A percentile compares a stretch with the other conserved stretches of the same genome.
These are phyloP conservation scores for Rhinoderma darwinii DNA, from an alignment of 2,113 vertebrate species.

Conservation along the genomic window DNA sequence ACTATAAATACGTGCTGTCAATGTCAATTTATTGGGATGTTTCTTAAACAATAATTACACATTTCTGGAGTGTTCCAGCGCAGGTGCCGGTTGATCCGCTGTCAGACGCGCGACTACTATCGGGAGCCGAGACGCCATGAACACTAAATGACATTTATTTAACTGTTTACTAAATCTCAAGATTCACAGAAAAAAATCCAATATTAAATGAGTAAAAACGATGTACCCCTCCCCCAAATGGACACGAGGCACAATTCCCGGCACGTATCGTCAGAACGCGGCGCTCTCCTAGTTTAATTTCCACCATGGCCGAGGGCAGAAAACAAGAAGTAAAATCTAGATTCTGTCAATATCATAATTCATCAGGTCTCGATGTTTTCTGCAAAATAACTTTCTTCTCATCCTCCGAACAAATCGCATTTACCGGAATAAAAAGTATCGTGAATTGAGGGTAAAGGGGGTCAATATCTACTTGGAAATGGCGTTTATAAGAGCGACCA, in stretches of 20 bases:
- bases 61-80: not conserved
- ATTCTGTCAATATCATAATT: slow-evolving; percentile 41
- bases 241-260: not conserved
- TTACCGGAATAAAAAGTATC: not conserved
- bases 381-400: slow-evolving; percentile 4
- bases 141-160: not conserved
- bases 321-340: slow-evolving; percentile 28
- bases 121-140: not conserved
- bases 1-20: slow-evolving; percentile 41
- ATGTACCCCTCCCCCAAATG: not conserved
- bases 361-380: not conserved
- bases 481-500: no score
- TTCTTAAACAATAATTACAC: slow-evolving; percentile 46
- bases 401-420: not conserved
- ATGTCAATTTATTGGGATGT: slow-evolving; percentile 38
- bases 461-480: not conserved
- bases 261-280: not conserved
- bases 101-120: not conserved
- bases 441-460: not conserved
- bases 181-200: not conserved
- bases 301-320: slow-evolving; percentile 11
- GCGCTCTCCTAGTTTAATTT: slow-evolving; percentile 5
- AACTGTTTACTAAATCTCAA: not conserved
- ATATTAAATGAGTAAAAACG: not conserved
- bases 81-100: slow-evolving; percentile 7